Conservation (phyloP, 2,113 vertebrate genomes). For the Semicossyphus pulcher region DNA sequence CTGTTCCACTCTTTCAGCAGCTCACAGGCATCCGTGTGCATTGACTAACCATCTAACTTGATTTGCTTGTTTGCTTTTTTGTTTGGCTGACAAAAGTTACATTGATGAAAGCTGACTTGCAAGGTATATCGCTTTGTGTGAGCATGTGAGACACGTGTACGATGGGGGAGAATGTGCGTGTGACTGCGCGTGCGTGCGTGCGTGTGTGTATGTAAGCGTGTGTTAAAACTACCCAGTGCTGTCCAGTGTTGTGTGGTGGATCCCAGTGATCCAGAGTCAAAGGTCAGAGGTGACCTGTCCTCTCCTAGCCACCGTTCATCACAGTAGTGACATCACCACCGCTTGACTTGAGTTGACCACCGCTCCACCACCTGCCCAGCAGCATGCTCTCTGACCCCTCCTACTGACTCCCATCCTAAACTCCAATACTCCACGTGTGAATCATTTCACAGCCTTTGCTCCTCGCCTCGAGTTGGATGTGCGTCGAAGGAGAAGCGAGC, state of each 20-base stretch:
- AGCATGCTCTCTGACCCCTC: constrained; percentile 72
- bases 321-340: constrained; percentile 60
- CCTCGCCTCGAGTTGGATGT: constrained; percentile 39
- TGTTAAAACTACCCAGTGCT: constrained; percentile 67
- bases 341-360: constrained; percentile 67
- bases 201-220: not conserved
- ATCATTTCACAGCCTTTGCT: constrained; percentile 53
- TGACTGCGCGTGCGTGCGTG: not conserved
- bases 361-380: constrained; percentile 58
- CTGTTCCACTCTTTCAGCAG: constrained; percentile 71
- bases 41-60: constrained; percentile 96
- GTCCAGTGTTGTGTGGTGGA: constrained; percentile 79
- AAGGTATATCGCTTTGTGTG: constrained; percentile 96
- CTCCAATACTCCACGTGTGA: constrained; percentile 67
- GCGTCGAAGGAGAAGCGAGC: constrained; percentile 40
- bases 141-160: constrained; percentile 85
- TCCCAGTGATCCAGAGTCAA: constrained; percentile 78
- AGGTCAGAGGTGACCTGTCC: constrained; percentile 75
- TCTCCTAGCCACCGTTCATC: constrained; percentile 64
- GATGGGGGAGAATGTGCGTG: constrained; percentile 21
- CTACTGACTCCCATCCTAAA: constrained; percentile 52
- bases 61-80: constrained; percentile 97
- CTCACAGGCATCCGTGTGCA: constrained; percentile 92
- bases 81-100: constrained; percentile 99
- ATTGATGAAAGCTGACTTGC: constrained; percentile 99